A percentile compares a stretch with the other conserved stretches of the same genome.
phyloP scores from a whole-genome alignment of 2,113 vertebrate species.

The Thinocorus orbignyianus region DNA sequence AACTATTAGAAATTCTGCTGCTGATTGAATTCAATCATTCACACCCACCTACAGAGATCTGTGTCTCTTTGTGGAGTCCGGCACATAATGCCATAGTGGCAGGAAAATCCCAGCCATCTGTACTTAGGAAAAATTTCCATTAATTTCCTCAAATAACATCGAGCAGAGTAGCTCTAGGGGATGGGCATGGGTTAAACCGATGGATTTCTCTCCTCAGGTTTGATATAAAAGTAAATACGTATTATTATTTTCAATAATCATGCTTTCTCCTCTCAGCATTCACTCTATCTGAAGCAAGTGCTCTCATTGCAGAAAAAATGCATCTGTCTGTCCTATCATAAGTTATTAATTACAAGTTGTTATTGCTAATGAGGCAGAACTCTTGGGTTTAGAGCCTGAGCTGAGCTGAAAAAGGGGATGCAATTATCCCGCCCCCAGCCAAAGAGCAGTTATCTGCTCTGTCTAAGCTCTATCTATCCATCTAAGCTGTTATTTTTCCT shows the following conservation, averaged over 20 bases:
- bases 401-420: neutral
- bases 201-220: neutral
- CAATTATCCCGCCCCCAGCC: neutral
- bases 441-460: neutral
- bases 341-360: constrained; percentile 25
- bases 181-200: neutral
- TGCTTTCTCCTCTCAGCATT: neutral
- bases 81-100: neutral
- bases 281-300: neutral
- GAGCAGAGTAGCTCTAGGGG: neutral
- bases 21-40: neutral
- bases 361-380: constrained; percentile 33
- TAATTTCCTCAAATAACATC: neutral
- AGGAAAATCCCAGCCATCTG: neutral
- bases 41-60: fast-evolving
- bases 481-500: neutral
- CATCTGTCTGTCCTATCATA: neutral
- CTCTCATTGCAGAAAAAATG: neutral
- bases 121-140: neutral
- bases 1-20: neutral
- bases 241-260: neutral
- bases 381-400: neutral
- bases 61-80: neutral
- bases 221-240: neutral
- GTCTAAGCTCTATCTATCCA: neutral